A percentile compares a stretch with the other conserved stretches of the same genome.
These are phyloP conservation scores for Lates calcarifer DNA, from an alignment of 2,113 vertebrate genomes.

Conservation along the genomic window DNA sequence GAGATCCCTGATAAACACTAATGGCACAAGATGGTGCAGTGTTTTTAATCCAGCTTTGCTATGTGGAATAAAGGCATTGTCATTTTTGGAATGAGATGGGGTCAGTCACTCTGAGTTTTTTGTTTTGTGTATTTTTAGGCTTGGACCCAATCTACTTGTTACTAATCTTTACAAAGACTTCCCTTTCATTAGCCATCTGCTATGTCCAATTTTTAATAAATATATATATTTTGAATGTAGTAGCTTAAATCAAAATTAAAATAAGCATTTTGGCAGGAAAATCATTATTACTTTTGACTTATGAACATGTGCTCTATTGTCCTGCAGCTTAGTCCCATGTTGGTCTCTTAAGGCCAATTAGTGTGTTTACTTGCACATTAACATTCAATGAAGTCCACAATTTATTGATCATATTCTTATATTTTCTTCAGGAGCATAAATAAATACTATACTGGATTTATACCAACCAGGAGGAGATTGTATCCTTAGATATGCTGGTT, in stretches of 20 bases:
- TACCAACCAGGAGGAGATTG: background rate
- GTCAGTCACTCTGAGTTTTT: slow-evolving; percentile 15
- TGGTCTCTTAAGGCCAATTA: slow-evolving; percentile 18
- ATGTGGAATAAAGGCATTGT: slow-evolving; percentile 22
- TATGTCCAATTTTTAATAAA: slow-evolving; percentile 12
- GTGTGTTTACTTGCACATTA: slow-evolving; percentile 9
- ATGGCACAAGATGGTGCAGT: slow-evolving; percentile 22
- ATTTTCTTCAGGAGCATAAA: background rate
- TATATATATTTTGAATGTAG: slow-evolving; percentile 30
- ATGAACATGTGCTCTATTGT: slow-evolving; percentile 36
- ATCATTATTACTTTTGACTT: slow-evolving; percentile 11
- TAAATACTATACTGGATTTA: background rate
- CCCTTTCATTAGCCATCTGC: slow-evolving; percentile 42
- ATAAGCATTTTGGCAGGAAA: slow-evolving; percentile 13
- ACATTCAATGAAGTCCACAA: background rate
- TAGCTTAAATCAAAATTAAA: slow-evolving; percentile 33
- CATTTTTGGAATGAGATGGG: slow-evolving; percentile 20
- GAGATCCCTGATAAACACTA: background rate
- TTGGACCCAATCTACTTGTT: slow-evolving; percentile 28
- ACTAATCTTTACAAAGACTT: slow-evolving; percentile 11
- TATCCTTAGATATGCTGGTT: background rate
- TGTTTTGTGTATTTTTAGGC: slow-evolving; percentile 30
- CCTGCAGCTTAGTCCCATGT: background rate
- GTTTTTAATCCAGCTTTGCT: slow-evolving; percentile 36
- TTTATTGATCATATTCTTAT: background rate